Conservation (phyloP, 1,140 invertebrate species). For the Aphaenogaster ashmeadi region DNA sequence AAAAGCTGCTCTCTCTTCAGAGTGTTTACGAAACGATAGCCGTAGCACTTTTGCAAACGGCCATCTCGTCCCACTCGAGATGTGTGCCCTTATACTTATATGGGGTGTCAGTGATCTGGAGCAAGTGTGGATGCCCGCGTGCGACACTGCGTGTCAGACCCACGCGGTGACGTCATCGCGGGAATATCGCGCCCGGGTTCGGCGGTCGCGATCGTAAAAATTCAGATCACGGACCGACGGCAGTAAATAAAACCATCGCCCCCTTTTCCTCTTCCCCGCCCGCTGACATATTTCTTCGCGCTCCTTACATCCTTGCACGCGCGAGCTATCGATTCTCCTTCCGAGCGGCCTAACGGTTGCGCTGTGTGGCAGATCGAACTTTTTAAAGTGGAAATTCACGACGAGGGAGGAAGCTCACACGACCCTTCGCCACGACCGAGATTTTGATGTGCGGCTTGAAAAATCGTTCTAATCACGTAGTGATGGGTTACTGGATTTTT, state of each 20-base stretch:
- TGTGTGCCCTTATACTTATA: neutral
- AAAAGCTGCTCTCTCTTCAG: neutral
- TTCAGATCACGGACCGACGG: slow-evolving; percentile 72
- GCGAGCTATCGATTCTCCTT: slow-evolving; percentile 66
- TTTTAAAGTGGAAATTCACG: slow-evolving; percentile 61
- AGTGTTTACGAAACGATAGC: neutral
- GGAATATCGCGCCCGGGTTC: slow-evolving; percentile 42
- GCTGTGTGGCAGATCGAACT: slow-evolving; percentile 35
- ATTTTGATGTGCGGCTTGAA: slow-evolving; percentile 47
- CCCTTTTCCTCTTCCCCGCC: slow-evolving; percentile 40
- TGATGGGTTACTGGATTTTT: neutral
- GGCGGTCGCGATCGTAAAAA: slow-evolving; percentile 67
- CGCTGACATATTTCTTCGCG: slow-evolving; percentile 74
- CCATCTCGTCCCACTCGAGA: neutral
- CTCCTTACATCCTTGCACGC: slow-evolving; percentile 66
- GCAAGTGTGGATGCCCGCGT: slow-evolving; percentile 6
- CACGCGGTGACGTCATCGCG: slow-evolving; percentile 51
- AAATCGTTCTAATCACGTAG: slow-evolving; percentile 47
- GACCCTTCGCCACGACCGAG: neutral
- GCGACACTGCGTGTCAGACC: slow-evolving; percentile 31
- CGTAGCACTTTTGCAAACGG: neutral
- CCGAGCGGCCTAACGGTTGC: slow-evolving; percentile 16
- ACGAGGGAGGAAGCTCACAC: slow-evolving; percentile 3
- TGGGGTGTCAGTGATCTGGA: neutral
- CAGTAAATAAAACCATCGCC: slow-evolving; percentile 77